Base-by-base conservation (phyloP, 2,797 vertebrate species). In the Sternarchorhynchus goeldii region DNA sequence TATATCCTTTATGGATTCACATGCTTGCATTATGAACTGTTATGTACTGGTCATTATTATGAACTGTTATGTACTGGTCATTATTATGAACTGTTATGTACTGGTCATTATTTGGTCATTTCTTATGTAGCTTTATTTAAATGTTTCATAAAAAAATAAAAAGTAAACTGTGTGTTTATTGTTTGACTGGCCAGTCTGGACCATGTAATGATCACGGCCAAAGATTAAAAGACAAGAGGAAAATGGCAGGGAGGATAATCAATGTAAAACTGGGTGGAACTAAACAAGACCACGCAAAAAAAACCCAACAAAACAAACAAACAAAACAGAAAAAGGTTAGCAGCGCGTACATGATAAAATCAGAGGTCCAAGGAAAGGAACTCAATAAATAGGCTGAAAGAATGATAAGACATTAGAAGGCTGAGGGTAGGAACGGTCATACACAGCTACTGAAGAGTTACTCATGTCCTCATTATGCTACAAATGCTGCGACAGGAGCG, bases 271-370 rank as follows among this genome's bases (percentile, higher is more conserved):
- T 50, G 31, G 62, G 16, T 39, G 66, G 62, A 31, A 29, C 56
- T 81, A 62, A 73, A 76, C 67, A 81, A 7, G 29, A 68, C 36
- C 56, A 2, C 31, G 56, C 39, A 14, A 21, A 63, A 34, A 62
- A 80, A 72, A 17, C 29, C 50, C 59, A 32, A 59, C n/a, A 58
- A 41, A 57, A 81, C 56, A 10, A n/a, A 14, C 53, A 34, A 86
- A 88, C 88, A 83, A 80, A 86, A 91, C 86, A 88, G 88, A 31
- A 77, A 58, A 60, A 84, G 74, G 86, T 90, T 92, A 94, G 93
- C 92, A 93, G 93, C 93, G 93, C 93, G 92, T 92, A 92, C 88
- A 91, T 87, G 85, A 91, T 78, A 92, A 93, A 93, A 93, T 89
- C 88, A 85, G 90, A 91, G 89, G 81, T 78, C 86, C 86, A 81